Evolutionary conservation across 2,113 vertebrate species (phyloP).

Genomic region (Podarcis muralis): DNA sequence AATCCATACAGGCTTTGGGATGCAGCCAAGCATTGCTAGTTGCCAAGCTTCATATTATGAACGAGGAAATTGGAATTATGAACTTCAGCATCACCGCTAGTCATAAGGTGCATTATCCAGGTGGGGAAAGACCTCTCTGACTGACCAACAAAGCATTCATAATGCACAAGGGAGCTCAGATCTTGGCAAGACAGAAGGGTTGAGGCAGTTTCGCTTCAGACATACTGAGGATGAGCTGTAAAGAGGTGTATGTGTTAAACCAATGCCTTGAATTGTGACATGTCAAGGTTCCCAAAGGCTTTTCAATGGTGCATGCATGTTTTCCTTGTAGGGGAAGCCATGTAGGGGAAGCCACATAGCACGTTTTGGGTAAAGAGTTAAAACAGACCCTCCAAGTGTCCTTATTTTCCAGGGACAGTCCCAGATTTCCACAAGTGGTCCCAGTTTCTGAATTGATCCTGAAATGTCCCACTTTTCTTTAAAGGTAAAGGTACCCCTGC

Average conservation of each 20-base stretch:
- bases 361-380: not conserved
- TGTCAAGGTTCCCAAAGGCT: not conserved
- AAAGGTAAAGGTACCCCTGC: too few species aligned
- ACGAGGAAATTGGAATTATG: not conserved
- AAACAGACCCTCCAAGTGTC: too few species aligned
- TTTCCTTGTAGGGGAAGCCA: not conserved
- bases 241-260: not conserved
- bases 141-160: not conserved
- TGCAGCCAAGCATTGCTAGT: not conserved
- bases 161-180: not conserved
- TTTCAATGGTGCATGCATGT: not conserved
- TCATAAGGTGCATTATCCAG: not conserved
- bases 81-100: not conserved
- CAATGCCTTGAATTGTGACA: not conserved
- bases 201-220: not conserved
- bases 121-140: not conserved
- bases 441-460: too few species aligned
- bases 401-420: too few species aligned
- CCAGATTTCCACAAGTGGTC: too few species aligned
- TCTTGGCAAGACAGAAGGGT: not conserved
- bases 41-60: not conserved
- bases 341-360: too few species aligned
- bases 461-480: too few species aligned
- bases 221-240: not conserved
- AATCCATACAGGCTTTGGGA: not conserved